These are phyloP conservation scores for Agrotis ipsilon DNA, from an alignment of 2,888 invertebrate genomes.

Conservation along the genomic window DNA sequence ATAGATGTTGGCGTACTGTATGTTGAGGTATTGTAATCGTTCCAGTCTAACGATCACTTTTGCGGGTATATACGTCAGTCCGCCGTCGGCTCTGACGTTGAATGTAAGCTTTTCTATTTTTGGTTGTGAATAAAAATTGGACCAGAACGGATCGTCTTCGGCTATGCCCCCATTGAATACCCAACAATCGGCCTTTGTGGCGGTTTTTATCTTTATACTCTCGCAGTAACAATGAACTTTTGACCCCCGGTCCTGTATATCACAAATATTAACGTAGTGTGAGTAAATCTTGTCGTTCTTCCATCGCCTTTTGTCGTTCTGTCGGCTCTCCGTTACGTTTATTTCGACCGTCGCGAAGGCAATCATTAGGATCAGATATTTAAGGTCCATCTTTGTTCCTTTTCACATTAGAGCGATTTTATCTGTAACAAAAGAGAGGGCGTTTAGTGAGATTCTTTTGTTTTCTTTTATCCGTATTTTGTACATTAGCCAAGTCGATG, in stretches of 20 bases:
- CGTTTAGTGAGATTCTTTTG: conserved; percentile 73
- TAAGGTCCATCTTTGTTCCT: conserved; percentile 85
- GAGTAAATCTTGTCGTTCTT: conserved; percentile 86
- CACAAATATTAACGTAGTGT: conserved; percentile 90
- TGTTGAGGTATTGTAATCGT: conserved; percentile 92
- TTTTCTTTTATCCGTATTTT: conserved; percentile 71
- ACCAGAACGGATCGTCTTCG: conserved; percentile 94
- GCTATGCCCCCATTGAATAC: conserved; percentile 93
- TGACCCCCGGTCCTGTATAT: conserved; percentile 89
- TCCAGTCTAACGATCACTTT: conserved; percentile 93
- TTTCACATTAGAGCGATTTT: conserved; percentile 79
- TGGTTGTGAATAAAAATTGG: conserved; percentile 94
- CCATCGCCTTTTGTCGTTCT: conserved; percentile 87
- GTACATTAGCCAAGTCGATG: conserved; percentile 73
- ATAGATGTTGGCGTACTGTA: conserved; percentile 94
- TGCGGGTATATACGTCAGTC: conserved; percentile 93
- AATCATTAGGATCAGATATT: conserved; percentile 88
- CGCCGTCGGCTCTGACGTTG: conserved; percentile 93
- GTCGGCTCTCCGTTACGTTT: conserved; percentile 87
- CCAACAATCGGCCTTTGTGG: conserved; percentile 95
- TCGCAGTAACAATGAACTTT: conserved; percentile 94
- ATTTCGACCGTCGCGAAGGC: conserved; percentile 87
- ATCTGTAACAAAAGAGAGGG: conserved; percentile 86
- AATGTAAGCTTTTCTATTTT: conserved; percentile 93
- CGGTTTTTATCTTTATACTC: conserved; percentile 89